Percentiles rank a stretch among this genome's conserved stretches.
Conservation (phyloP, 64 coral and sea anemone species). For the Hydrozoanthus tunicans region DNA sequence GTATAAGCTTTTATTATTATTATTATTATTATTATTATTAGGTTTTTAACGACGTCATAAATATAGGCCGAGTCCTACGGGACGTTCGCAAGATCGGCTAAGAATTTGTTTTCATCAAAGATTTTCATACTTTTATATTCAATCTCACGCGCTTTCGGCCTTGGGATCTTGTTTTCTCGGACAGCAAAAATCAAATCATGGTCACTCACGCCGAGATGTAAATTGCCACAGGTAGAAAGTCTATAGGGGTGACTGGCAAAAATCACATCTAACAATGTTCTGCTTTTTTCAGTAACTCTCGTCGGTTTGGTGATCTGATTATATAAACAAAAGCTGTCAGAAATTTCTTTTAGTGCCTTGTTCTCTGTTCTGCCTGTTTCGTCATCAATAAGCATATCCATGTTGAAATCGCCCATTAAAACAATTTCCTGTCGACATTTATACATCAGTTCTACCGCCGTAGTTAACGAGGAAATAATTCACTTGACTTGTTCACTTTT, state of each 20-base stretch:
- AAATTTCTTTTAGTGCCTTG: neutral
- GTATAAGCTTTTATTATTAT: no score
- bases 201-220: neutral
- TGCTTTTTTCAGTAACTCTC: constrained; percentile 17
- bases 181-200: no score
- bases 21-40: no score
- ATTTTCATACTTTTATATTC: no score
- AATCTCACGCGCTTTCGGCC: no score
- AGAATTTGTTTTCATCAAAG: neutral
- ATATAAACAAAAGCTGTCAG: neutral
- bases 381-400: constrained; percentile 5
- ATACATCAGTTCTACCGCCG: constrained; percentile 6
- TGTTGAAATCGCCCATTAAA: constrained; percentile 22
- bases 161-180: no score
- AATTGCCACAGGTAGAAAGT: constrained; percentile 16
- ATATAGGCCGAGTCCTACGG: neutral
- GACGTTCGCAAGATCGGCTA: no score
- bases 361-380: neutral
- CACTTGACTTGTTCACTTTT: constrained; percentile 7
- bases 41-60: no score
- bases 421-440: constrained; percentile 4
- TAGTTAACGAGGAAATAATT: constrained; percentile 18
- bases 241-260: neutral
- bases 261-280: constrained; percentile 14
- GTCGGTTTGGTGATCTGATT: constrained; percentile 7